Conservation (phyloP, 1,140 invertebrate genomes). For the Hirudo medicinalis region DNA sequence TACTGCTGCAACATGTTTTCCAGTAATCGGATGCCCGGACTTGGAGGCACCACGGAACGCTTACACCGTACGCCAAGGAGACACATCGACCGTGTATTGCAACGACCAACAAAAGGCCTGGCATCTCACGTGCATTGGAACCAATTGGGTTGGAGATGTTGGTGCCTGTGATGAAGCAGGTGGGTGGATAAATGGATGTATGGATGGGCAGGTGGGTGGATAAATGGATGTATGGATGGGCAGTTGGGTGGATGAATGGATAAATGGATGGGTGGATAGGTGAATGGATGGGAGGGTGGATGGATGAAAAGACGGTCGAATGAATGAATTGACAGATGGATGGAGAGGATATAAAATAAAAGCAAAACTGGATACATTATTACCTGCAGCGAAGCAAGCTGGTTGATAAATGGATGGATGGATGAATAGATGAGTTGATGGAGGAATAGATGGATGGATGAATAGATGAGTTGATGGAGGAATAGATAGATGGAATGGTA, state of each 20-base stretch:
- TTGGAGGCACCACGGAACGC: slow-evolving; percentile 12
- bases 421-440: neutral
- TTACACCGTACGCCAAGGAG: slow-evolving; percentile 11
- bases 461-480: neutral
- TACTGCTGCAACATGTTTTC: too few relatives aligned
- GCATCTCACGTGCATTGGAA: slow-evolving; percentile 21
- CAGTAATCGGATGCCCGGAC: slow-evolving; percentile 18
- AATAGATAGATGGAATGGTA: neutral
- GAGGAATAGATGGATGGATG: neutral
- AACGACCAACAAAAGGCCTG: slow-evolving; percentile 16
- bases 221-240: neutral
- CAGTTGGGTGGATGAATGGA: neutral
- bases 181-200: neutral
- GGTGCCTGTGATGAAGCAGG: slow-evolving; percentile 15
- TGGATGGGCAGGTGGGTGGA: neutral
- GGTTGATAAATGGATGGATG: neutral
- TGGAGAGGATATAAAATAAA: neutral
- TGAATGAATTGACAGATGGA: neutral
- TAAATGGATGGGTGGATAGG: neutral
- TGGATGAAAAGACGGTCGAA: too few relatives aligned
- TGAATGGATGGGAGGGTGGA: too few relatives aligned
- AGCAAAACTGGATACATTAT: too few relatives aligned
- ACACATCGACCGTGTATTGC: slow-evolving; percentile 10
- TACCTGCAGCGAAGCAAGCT: neutral
- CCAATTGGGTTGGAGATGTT: slow-evolving; percentile 18